Evolutionary conservation across 1,140 invertebrate species (phyloP), one percentile per base, ranked within the genome.

Genomic region (Tyrophagus putrescentiae): DNA sequence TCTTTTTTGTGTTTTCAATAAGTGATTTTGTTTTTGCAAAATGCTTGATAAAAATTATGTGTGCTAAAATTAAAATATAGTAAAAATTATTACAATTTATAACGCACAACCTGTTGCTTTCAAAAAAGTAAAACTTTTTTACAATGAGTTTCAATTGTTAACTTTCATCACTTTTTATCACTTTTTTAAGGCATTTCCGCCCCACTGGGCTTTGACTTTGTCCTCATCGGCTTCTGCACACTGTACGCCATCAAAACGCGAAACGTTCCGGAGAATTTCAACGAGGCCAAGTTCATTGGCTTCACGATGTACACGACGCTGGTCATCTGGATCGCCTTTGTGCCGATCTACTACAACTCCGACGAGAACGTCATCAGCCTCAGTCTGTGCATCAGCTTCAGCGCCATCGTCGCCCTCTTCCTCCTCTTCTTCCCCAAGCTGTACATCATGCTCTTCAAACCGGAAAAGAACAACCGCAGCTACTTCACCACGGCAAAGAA

Each of bases 281-380:
- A 89, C 72, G 84, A 86, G 68, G 82, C 84, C 0, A 84, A 85
- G 70, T 85, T 84, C 67, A 85, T 85, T 62, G 84, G 84, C 13
- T 86, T 85, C 64, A 83, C 84, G 2, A 88, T 87, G 84, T 90
- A 89, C 69, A 85, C 85, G 0, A 90, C 86, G 0, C 83, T 85
- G 64, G 84, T 90, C 16, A 85, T 88, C 61, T 90, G 86, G 86
- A 73, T 85, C 25, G 86, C 86, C n/a, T 90, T 90, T 71, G 76
- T 88, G 7, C 83, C 85, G 1, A 85, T 89, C 61, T 87, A 87
- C 72, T 85, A 79, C 57, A 84, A 84, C 3, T 84, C 82, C 54
- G 79, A 83, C 60, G 77, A 79, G 54, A 83, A 83, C 70, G 77
- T 81, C 23, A 78, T 83, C 41, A 82, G 82, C 3, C 76, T 84